Percentiles rank a stretch among this genome's conserved stretches.
Conservation (phyloP, 2,888 invertebrate genomes). For the Dicyrtoma fusca region DNA sequence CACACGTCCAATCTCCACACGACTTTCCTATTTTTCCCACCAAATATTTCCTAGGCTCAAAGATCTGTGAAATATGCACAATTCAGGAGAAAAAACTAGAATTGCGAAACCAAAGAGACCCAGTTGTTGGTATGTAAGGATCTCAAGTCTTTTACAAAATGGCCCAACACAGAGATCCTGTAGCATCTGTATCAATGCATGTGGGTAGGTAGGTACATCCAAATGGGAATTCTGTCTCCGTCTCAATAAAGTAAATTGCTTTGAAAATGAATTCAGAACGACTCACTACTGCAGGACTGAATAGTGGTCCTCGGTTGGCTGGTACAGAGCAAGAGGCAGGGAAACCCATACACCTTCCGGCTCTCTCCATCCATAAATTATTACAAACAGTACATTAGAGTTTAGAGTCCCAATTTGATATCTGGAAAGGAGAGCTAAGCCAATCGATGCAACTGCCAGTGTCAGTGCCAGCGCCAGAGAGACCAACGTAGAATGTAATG, state of each 20-base stretch:
- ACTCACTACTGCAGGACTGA: neutral
- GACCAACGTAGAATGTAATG: too few relatives aligned
- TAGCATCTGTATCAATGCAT: neutral
- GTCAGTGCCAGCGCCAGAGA: too few relatives aligned
- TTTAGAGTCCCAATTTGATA: constrained; percentile 12
- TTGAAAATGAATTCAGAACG: neutral
- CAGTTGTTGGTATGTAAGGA: too few relatives aligned
- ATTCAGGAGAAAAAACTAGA: too few relatives aligned
- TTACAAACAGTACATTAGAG: constrained; percentile 18
- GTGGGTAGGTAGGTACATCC: neutral
- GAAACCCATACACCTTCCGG: constrained; percentile 17
- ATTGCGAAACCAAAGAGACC: neutral
- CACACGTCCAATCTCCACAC: constrained; percentile 2
- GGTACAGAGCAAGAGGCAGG: too few relatives aligned
- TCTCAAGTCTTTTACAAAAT: too few relatives aligned
- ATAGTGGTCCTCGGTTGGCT: too few relatives aligned
- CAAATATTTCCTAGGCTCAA: too few relatives aligned
- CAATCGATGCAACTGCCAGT: constrained; percentile 16
- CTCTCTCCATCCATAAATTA: constrained; percentile 17
- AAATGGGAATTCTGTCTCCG: constrained; percentile 11
- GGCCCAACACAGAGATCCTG: too few relatives aligned
- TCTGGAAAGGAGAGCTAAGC: neutral
- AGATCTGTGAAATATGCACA: too few relatives aligned
- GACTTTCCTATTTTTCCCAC: neutral
- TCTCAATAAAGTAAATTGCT: constrained; percentile 20